Evolutionary conservation across 1,140 invertebrate genomes (phyloP).

Genomic region (Polyergus mexicanus): DNA sequence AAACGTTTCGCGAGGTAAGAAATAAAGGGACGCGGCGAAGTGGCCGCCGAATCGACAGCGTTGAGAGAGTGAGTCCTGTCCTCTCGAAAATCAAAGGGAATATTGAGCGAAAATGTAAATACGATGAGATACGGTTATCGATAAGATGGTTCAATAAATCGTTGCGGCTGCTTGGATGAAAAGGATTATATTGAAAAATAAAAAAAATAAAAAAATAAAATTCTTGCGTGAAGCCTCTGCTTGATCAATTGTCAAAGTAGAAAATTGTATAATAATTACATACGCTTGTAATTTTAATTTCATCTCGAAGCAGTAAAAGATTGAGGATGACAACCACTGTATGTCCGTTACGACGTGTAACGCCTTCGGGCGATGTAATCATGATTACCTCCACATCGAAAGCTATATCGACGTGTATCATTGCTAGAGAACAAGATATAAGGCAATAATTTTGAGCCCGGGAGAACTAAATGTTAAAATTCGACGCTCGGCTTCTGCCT

Average conservation of each 20-base stretch:
- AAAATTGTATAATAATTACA: slow-evolving; percentile 9
- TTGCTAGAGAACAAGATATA: slow-evolving; percentile 38
- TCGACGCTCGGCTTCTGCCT: slow-evolving; percentile 41
- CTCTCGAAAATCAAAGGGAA: slow-evolving; percentile 41
- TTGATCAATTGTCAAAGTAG: not conserved
- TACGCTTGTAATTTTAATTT: not conserved
- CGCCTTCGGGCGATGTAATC: slow-evolving; percentile 65
- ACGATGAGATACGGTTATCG: not conserved
- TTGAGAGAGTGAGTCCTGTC: not conserved
- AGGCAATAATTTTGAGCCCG: slow-evolving; percentile 34
- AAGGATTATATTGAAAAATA: not conserved
- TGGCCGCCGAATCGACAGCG: slow-evolving; percentile 7
- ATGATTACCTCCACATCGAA: slow-evolving; percentile 59
- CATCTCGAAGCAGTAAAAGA: not conserved
- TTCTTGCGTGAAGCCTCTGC: too few species aligned
- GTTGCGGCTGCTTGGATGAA: not conserved
- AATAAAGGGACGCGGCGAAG: slow-evolving; percentile 6
- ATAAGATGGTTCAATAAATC: slow-evolving; percentile 19
- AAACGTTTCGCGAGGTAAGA: slow-evolving; percentile 39
- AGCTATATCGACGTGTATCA: slow-evolving; percentile 42
- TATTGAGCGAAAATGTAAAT: slow-evolving; percentile 52
- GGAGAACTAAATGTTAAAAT: slow-evolving; percentile 48
- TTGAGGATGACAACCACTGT: slow-evolving; percentile 66
- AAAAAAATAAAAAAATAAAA: too few species aligned
- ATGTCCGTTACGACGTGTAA: slow-evolving; percentile 49